Conservation (phyloP, 2,113 vertebrate genomes). For the Nothobranchius furzeri region DNA sequence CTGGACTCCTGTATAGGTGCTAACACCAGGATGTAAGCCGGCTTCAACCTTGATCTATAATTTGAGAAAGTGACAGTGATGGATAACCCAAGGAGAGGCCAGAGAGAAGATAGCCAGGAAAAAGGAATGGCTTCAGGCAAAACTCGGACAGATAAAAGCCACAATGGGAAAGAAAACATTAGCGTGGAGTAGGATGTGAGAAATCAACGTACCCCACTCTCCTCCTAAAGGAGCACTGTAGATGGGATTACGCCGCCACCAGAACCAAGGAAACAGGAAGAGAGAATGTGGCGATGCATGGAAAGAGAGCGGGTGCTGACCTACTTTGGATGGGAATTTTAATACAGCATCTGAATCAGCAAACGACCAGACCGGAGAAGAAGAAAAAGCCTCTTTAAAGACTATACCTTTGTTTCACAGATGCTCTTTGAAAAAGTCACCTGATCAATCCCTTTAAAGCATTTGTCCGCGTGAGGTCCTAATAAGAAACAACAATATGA, state of each 20-base stretch:
- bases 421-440: constrained; percentile 28
- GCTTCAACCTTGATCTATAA: constrained; percentile 43
- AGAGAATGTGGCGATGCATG: constrained; percentile 30
- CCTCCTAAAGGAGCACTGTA: constrained; percentile 25
- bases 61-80: constrained; percentile 50
- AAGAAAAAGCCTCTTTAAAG: constrained; percentile 22
- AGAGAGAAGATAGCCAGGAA: constrained; percentile 2
- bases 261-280: constrained; percentile 7
- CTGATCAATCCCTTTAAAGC: constrained; percentile 41
- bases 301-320: constrained; percentile 50
- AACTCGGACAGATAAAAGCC: constrained; percentile 34
- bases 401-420: constrained; percentile 34
- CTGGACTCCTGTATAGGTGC: constrained; percentile 20
- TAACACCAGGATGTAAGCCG: constrained; percentile 20
- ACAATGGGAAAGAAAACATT: constrained; percentile 48
- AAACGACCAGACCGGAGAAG: constrained; percentile 23
- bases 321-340: constrained; percentile 68
- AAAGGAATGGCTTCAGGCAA: background rate
- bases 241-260: constrained; percentile 59
- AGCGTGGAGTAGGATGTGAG: constrained; percentile 44
- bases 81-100: constrained; percentile 33
- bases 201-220: constrained; percentile 53
- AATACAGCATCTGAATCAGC: constrained; percentile 51
- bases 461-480: constrained; percentile 38
- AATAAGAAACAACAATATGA: constrained; percentile 35